Base-by-base conservation (phyloP, 1,140 invertebrate species). In the Anastatus disparis region DNA sequence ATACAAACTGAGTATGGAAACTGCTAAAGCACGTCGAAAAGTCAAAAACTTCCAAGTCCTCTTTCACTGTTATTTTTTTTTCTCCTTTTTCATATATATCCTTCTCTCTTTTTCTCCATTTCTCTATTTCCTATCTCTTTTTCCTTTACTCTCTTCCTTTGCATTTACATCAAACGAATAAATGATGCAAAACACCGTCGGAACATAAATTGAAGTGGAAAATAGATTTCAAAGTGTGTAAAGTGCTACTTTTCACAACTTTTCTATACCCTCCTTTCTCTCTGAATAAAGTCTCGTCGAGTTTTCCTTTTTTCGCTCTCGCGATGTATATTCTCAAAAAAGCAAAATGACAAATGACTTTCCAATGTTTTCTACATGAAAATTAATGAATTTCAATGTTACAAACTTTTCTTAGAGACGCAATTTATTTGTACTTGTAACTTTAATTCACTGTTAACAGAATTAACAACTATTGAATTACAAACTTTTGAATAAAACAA, bases 311-410 rank as follows among this genome's bases (percentile, higher is more conserved):
- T n/a, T 20, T 46, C 42, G 42, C 6, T 46, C 42, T 20, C 52
- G 9, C 24, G 24, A 10, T n/a, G 8, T 22, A 26, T 29, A 27
- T 13, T 6, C 53, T 56, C 53, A 29, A 38, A 48, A 29, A n/a
- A n/a, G 29, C 27, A 50, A 15, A 56, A 22, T 44, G 31, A 58
- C 71, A 63, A 65, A 67, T 66, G 48, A 73, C 72, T 76, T 71
- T 63, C 56, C 68, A 62, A 73, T 63, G 26, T 64, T 20, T 20
- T 2, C 31, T 35, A 24, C 48, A 22, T 26, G 24, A 13, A 52
- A 48, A 15, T 20, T 55, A 55, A 55, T 31, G 29, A 55, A 55
- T 29, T 20, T 6, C 26, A 9, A 31, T 15, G 10, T 44, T 3
- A 15, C 42, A 44, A 44, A 7, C 15, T 44, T n/a, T n/a, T n/a